Percentiles rank a stretch among this genome's conserved stretches.
phyloP scores from a whole-genome alignment of 92 coral and sea anemone species.

The Isaurus tuberculatus region DNA sequence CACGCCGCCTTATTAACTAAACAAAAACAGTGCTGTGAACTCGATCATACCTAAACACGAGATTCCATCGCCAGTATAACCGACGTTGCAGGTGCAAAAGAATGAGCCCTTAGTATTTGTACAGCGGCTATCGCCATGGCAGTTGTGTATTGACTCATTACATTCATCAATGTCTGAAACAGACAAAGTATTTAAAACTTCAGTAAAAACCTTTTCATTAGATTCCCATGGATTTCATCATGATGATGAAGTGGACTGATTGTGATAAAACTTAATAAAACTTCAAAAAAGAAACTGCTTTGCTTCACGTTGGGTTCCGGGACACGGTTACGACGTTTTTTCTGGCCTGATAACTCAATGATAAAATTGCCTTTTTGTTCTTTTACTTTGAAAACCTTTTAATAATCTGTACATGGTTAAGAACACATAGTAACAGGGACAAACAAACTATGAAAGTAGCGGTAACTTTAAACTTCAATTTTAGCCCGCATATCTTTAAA shows the following conservation, averaged over 20 bases:
- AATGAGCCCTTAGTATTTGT: slow-evolving; percentile 61
- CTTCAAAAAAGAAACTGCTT: too few relatives aligned
- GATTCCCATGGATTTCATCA: too few relatives aligned
- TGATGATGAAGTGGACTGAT: not conserved
- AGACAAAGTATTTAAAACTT: not conserved
- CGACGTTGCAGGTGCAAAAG: slow-evolving; percentile 59
- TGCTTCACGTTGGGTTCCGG: too few relatives aligned
- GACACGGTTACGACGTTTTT: too few relatives aligned
- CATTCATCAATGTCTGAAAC: slow-evolving; percentile 77
- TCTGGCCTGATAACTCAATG: too few relatives aligned
- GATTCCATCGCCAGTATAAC: slow-evolving; percentile 63
- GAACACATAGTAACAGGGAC: too few relatives aligned
- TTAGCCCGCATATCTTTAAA: not conserved
- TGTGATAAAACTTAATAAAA: too few relatives aligned
- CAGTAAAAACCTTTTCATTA: too few relatives aligned
- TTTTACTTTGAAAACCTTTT: too few relatives aligned
- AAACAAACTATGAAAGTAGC: too few relatives aligned
- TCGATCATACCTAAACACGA: slow-evolving; percentile 51
- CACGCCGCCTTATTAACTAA: not conserved
- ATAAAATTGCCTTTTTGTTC: too few relatives aligned
- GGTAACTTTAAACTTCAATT: not conserved
- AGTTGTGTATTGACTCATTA: slow-evolving; percentile 45
- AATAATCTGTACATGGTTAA: too few relatives aligned
- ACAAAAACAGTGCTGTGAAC: not conserved
- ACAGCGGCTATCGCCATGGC: slow-evolving; percentile 60